Conservation (phyloP, 1,140 invertebrate species). For the Musca vetustissima region DNA sequence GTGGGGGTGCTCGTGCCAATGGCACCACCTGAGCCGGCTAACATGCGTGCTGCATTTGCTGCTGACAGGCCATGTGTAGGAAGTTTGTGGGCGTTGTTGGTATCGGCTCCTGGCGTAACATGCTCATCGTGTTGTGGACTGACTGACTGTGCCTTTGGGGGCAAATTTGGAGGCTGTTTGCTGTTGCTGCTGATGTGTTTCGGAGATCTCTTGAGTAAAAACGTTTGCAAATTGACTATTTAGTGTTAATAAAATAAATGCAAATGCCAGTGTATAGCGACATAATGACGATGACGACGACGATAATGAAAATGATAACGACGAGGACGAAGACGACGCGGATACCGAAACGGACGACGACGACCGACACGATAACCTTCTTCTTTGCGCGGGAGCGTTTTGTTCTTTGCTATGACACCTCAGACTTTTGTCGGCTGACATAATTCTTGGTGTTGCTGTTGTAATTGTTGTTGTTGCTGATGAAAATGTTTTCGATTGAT, state of each 20-base stretch:
- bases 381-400: not conserved
- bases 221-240: slow-evolving; percentile 21
- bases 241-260: slow-evolving; percentile 21
- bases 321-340: too few relatives aligned
- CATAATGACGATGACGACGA: slow-evolving; percentile 15
- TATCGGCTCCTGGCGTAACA: slow-evolving; percentile 19
- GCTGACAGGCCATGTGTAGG: slow-evolving; percentile 35
- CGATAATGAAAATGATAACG: slow-evolving; percentile 4
- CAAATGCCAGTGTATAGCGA: slow-evolving; percentile 9
- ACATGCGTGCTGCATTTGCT: slow-evolving; percentile 49
- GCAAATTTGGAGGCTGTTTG: slow-evolving; percentile 9
- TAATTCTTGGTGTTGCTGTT: too few relatives aligned
- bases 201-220: slow-evolving; percentile 21
- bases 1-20: not conserved
- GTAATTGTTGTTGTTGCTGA: not conserved
- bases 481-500: not conserved
- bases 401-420: not conserved
- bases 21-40: slow-evolving; percentile 43
- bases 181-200: not conserved
- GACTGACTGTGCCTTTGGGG: slow-evolving; percentile 1
- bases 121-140: slow-evolving; percentile 25
- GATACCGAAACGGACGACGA: not conserved
- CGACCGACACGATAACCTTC: not conserved
- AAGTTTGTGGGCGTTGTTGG: too few relatives aligned
- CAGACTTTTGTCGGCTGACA: too few relatives aligned